phyloP scores from a whole-genome alignment of 1,140 invertebrate genomes.

The Aphaenogaster floridana region DNA sequence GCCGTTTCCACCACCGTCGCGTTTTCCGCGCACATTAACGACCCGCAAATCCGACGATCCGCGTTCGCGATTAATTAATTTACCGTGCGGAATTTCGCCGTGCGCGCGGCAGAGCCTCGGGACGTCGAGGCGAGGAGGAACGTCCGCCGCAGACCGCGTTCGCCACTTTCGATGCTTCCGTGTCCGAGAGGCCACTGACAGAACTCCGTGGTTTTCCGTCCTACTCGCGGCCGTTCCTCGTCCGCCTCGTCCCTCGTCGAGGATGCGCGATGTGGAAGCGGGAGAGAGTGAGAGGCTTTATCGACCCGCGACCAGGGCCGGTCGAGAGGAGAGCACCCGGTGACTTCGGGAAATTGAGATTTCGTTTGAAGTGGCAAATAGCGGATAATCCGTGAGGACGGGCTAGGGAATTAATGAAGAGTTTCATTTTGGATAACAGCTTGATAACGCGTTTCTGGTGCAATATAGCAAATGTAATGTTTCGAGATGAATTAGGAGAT shows the following conservation, averaged over 20 bases:
- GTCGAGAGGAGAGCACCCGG: slow-evolving; percentile 37
- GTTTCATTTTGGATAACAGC: neutral
- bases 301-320: slow-evolving; percentile 73
- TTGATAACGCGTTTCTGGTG: neutral
- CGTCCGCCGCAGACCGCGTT: slow-evolving; percentile 1
- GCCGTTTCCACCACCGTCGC: neutral
- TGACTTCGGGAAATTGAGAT: slow-evolving; percentile 59
- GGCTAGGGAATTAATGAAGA: slow-evolving; percentile 6
- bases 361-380: slow-evolving; percentile 8
- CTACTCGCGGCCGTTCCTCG: slow-evolving; percentile 52
- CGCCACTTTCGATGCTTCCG: slow-evolving; percentile 59
- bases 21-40: slow-evolving; percentile 14
- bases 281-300: slow-evolving; percentile 73
- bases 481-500: too few species aligned
- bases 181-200: slow-evolving; percentile 81
- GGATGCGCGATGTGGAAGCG: neutral
- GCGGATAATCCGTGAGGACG: neutral
- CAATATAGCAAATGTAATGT: neutral
- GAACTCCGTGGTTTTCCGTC: slow-evolving; percentile 70
- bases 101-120: slow-evolving; percentile 41
- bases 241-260: slow-evolving; percentile 34
- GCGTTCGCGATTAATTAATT: slow-evolving; percentile 20
- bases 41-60: neutral
- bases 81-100: slow-evolving; percentile 30
- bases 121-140: neutral